Percentiles rank a stretch among this genome's conserved stretches.
Conservation (phyloP, 2,888 invertebrate species). For the Nemotelus pantherinus region DNA sequence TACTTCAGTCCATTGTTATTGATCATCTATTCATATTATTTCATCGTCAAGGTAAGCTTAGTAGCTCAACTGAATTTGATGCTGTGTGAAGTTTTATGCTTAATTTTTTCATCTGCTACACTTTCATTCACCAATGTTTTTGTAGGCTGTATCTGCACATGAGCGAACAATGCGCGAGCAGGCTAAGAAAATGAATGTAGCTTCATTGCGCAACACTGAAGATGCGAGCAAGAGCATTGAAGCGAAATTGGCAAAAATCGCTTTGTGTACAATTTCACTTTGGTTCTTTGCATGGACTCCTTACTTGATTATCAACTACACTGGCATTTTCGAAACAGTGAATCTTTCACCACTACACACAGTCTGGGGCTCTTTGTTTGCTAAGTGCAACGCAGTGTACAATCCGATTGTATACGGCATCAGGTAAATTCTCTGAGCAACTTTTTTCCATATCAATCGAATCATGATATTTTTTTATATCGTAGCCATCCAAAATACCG, state of each 20-base stretch:
- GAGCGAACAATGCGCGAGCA: slow-evolving; percentile 68
- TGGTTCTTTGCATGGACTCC: slow-evolving; percentile 73
- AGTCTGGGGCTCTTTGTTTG: slow-evolving; percentile 69
- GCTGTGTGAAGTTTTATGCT: too few species aligned
- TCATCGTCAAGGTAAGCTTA: slow-evolving; percentile 68
- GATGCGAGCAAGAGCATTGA: slow-evolving; percentile 66
- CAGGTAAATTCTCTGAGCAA: slow-evolving; percentile 64
- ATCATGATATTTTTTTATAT: neutral
- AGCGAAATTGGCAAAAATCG: slow-evolving; percentile 68
- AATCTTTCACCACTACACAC: slow-evolving; percentile 63
- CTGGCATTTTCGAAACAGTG: slow-evolving; percentile 62
- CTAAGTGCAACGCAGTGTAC: slow-evolving; percentile 71
- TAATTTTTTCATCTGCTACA: neutral
- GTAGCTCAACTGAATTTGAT: too few species aligned
- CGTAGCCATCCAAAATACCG: slow-evolving; percentile 71
- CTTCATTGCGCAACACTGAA: slow-evolving; percentile 67
- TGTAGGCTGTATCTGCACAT: slow-evolving; percentile 68
- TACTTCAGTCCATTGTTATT: slow-evolving; percentile 66
- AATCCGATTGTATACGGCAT: slow-evolving; percentile 71
- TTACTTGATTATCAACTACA: slow-evolving; percentile 65
- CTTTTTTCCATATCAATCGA: neutral
- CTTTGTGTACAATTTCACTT: slow-evolving; percentile 69
- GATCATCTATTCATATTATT: slow-evolving; percentile 71
- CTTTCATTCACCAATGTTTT: neutral
- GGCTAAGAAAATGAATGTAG: slow-evolving; percentile 71